Base-by-base conservation (phyloP, 2,113 vertebrate genomes). In the Nycticryphes semicollaris region DNA sequence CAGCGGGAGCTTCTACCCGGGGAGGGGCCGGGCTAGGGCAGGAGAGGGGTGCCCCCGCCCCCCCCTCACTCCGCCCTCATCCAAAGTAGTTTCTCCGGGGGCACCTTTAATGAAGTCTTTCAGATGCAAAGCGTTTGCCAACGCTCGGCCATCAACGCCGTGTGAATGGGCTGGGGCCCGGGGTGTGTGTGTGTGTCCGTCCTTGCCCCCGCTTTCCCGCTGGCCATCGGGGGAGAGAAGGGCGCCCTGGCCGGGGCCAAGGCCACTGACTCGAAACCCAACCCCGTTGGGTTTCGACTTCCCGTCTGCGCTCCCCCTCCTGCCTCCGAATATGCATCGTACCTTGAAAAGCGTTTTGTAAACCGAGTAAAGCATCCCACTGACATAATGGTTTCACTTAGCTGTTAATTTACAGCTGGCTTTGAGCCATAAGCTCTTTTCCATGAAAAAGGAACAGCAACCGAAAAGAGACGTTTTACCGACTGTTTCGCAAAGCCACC, bases 381-480 rank as follows among this genome's bases (percentile, higher is more conserved):
- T 51, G 93, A 16, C 89, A 73, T 45, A 83, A 88, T 88, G 60
- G 86, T 88, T 84, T 92, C 89, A 57, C 86, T 77, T 84, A 83
- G 94, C 79, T 80, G 80, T 69, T 90, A 74, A 89, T 95, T 93
- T 88, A 70, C 83, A 59, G 68, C 80, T 96, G 94, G 72, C 83
- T 87, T 77, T 14, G 68, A 88, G 89, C 93, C 95, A 92, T n/a
- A 47, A 54, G 31, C 47, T 83, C 31, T 51, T 91, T 89, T 73
- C 76, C 91, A 45, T 74, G 50, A 81, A 77, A 89, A 92, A 80
- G 41, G 54, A 76, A 50, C 57, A n/a, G 62, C 83, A 31, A 68
- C 57, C 9, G 33, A 60, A 31, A 64, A 47, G 57, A 75, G 57
- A 17, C 30, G 14, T 28, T 27, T 22, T 8, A 19, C 64, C 13